Base-by-base conservation (phyloP, 2,113 vertebrate genomes). In the Macrotus californicus region DNA sequence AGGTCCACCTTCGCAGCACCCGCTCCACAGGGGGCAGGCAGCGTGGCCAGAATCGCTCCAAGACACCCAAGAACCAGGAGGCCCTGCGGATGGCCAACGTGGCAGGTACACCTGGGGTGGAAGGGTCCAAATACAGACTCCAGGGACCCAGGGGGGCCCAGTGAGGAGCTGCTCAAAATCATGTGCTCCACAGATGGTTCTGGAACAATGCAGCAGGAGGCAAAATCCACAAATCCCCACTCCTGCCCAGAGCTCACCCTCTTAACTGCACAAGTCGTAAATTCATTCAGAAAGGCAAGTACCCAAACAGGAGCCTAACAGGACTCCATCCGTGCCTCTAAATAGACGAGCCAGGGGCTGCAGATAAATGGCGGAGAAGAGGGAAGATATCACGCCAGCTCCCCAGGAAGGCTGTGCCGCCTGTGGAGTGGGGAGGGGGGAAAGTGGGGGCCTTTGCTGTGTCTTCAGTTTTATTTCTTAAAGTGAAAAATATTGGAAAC, bases 1-100 rank as follows among this genome's bases (percentile, higher is more conserved):
- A 99, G 97, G 99, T 99, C n/a, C 99, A 99, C 92, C 98, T 99
- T 81, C 99, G 99, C 79, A 99, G 99, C 54, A 98, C 99, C 93
- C 99, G 99, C 96, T 99, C 99, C 16, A 97, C 99, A 0, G 98
- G 99, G 12, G 97, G 97, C 76, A 99, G 99, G 97, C 99, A 99
- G 77, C 98, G 99, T 19, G 99, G 99, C 98, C 98, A 99, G 97
- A 99, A 99, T 94, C 98, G 99, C n/a, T 99, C 99, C 46, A 99
- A 99, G 98, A 96, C 98, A 0, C 98, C 99, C 82, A 99, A 99
- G 98, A 99, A 98, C 98, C 99, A 99, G 97, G 99, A 99, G 64
- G 99, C 99, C 0, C 98, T 99, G 88, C 97, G 99, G 90, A 98
- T 99, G 97, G 98, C 99, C 19, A 99, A 99, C 59, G 95, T 99